phyloP scores from a whole-genome alignment of 2,797 vertebrate genomes.

The Kryptopterus vitreolus region DNA sequence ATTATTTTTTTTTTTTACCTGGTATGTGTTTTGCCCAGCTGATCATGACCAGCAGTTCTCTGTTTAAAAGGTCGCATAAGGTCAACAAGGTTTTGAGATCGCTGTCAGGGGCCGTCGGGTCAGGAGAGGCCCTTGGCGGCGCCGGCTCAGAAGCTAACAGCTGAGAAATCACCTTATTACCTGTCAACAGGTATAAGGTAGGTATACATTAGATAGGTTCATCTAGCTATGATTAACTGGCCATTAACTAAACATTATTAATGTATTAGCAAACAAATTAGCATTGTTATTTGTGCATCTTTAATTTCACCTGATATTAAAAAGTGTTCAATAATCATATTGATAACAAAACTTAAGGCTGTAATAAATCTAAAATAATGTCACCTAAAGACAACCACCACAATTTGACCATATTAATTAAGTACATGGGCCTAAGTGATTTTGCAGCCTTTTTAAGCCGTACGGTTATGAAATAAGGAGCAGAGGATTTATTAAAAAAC shows the following conservation, averaged over 20 bases:
- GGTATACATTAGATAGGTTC: too few relatives aligned
- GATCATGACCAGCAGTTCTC: conserved; percentile 75
- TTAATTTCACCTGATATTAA: neutral
- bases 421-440: too few relatives aligned
- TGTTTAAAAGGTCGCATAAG: conserved; percentile 77
- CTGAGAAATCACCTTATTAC: conserved; percentile 74
- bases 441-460: too few relatives aligned
- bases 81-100: conserved; percentile 71
- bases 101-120: conserved; percentile 63
- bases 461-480: too few relatives aligned
- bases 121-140: conserved; percentile 68
- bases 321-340: too few relatives aligned
- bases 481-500: too few relatives aligned
- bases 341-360: too few relatives aligned
- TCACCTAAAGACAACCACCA: too few relatives aligned
- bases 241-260: neutral
- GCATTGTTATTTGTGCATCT: neutral
- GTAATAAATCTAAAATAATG: too few relatives aligned
- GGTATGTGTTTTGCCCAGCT: conserved; percentile 78
- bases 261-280: neutral
- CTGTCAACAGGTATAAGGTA: too few relatives aligned
- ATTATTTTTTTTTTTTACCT: conserved; percentile 60
- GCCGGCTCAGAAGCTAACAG: conserved; percentile 70
- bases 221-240: too few relatives aligned
- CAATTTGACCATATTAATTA: too few relatives aligned